Evolutionary conservation across 2,888 invertebrate species (phyloP).

Genomic region (Theretra japonica): DNA sequence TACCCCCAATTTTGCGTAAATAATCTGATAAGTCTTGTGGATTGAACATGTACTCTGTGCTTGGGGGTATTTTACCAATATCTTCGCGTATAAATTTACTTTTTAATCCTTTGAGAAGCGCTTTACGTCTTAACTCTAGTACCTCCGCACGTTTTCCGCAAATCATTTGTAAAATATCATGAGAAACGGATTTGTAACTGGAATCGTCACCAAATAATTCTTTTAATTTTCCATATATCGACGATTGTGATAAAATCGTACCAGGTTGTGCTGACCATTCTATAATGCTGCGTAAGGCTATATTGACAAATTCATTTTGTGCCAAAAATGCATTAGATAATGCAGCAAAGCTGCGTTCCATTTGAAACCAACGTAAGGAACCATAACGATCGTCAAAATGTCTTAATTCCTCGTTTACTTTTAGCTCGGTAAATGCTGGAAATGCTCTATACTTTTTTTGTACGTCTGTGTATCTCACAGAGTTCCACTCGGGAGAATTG

Average conservation of each 20-base stretch:
- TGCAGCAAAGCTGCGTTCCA: slow-evolving; percentile 38
- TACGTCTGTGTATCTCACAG: neutral
- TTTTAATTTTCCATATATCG: neutral
- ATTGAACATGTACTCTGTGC: too few relatives aligned
- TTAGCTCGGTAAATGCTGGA: slow-evolving; percentile 35
- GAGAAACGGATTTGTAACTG: neutral
- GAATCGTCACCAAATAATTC: neutral
- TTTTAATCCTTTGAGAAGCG: neutral
- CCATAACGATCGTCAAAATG: slow-evolving; percentile 26
- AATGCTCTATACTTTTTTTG: slow-evolving; percentile 9
- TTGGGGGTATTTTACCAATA: neutral
- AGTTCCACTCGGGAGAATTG: slow-evolving; percentile 2
- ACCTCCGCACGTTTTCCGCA: neutral
- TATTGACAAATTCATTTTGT: neutral
- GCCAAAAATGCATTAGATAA: slow-evolving; percentile 37
- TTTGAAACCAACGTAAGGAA: slow-evolving; percentile 31
- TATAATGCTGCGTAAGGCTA: neutral
- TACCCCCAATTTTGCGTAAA: too few relatives aligned
- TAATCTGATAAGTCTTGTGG: too few relatives aligned
- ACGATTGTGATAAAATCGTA: neutral
- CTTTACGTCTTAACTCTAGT: neutral
- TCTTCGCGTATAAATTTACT: neutral
- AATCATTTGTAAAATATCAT: neutral
- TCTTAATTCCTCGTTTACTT: slow-evolving; percentile 27
- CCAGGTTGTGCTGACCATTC: neutral